Evolutionary conservation across 2,797 vertebrate species (phyloP).

Genomic region (Neostethus bicornis): DNA sequence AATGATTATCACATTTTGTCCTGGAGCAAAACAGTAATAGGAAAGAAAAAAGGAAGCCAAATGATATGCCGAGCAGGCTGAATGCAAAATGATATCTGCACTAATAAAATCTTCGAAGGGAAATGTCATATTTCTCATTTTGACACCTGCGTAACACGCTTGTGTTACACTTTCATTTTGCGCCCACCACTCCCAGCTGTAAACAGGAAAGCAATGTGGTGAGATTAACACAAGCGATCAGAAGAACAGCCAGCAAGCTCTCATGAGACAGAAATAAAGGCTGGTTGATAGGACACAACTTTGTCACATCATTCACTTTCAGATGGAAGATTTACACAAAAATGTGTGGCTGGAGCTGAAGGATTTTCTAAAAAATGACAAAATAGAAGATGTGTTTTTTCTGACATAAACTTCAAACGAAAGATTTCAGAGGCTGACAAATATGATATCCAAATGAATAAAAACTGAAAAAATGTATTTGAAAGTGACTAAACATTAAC

Average conservation of each 20-base stretch:
- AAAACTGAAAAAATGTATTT: no score
- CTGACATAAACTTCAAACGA: constrained; percentile 49
- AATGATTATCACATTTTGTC: constrained; percentile 71
- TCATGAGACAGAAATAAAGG: constrained; percentile 23
- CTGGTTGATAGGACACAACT: constrained; percentile 17
- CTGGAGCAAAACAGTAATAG: constrained; percentile 65
- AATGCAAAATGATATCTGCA: constrained; percentile 66
- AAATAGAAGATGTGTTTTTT: constrained; percentile 31
- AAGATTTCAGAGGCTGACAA: constrained; percentile 27
- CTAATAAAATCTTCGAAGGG: constrained; percentile 70
- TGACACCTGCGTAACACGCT: constrained; percentile 70
- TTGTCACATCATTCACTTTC: constrained; percentile 52
- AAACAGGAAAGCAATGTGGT: constrained; percentile 44
- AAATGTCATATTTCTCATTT: constrained; percentile 76
- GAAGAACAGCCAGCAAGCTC: constrained; percentile 49
- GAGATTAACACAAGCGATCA: constrained; percentile 55
- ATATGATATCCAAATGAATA: constrained; percentile 26
- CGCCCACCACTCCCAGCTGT: constrained; percentile 71
- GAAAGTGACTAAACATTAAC: no score
- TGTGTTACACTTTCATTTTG: constrained; percentile 71
- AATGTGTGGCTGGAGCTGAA: constrained; percentile 44
- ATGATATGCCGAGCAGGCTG: constrained; percentile 53
- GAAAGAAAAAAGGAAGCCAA: constrained; percentile 25
- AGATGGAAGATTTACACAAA: constrained; percentile 42
- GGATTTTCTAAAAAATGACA: constrained; percentile 55